Evolutionary conservation across 2,113 vertebrate genomes (phyloP), one percentile per base, ranked within the genome.

Genomic region (Nannobrachium achirus): DNA sequence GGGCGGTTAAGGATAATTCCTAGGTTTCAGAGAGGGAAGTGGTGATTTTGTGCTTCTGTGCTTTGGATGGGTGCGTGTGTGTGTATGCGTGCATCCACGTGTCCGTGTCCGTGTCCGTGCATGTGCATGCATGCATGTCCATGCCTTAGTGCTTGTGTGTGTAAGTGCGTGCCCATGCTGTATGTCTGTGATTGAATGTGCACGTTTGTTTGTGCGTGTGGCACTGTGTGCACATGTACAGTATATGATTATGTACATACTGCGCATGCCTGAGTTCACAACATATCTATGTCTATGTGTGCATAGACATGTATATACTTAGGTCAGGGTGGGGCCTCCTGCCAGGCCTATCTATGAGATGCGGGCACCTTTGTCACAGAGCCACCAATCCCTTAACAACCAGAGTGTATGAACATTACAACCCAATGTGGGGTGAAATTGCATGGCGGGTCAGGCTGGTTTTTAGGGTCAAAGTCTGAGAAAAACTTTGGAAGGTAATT

Each of bases 11-110:
- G 69, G 60, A 71, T 88, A 80, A 87, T 86, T 87, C 72, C 70
- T 55, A 71, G 85, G 77, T 86, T 89, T 74, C 41, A 77, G 39
- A 75, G 67, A 73, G 76, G 83, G 71, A 88, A 87, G 85, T 78
- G 81, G 81, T 81, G 84, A 69, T 14, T 63, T 71, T 78, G 86
- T 80, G 80, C 84, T 88, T 88, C 77, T 87, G 86, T 84, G 76
- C 76, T 71, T 25, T 42, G 81, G 57, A 15, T 62, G 67, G 72
- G 52, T 78, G 66, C 41, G 56, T 75, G 71, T 76, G 57, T 39
- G 7, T 58, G 60, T 18, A 8, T 19, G 15, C 10, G 16, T 52
- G 15, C 10, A 2, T 62, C 18, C 13, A 6, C 20, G 42, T 8
- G 13, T 48, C 18, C 18, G 19, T 20, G 18, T 62, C 1, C 19